Conservation (phyloP, 2,113 vertebrate genomes). For the Stercorarius parasiticus region DNA sequence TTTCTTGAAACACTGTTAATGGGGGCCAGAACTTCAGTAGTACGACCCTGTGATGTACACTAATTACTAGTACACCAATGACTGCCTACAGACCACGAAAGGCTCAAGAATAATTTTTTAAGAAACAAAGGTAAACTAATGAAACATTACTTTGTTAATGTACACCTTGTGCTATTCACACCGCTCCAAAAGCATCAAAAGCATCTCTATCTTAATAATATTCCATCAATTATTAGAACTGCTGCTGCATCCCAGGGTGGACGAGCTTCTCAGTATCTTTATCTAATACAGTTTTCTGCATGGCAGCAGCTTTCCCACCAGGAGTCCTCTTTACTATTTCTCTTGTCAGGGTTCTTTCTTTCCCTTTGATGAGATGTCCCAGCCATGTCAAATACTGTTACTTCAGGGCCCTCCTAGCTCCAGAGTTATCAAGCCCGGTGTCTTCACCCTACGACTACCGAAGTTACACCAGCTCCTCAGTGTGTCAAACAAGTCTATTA, state of each 20-base stretch:
- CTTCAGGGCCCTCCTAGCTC: neutral
- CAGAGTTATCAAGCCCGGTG: neutral
- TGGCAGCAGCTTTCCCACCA: constrained; percentile 44
- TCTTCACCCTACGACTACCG: neutral
- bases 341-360: constrained; percentile 13
- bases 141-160: neutral
- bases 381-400: constrained; percentile 56
- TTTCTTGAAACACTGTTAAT: neutral
- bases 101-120: neutral
- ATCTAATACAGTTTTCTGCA: constrained; percentile 1
- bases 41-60: neutral
- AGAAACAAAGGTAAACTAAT: neutral
- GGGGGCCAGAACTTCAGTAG: neutral
- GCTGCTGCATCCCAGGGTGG: neutral
- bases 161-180: neutral
- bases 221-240: neutral
- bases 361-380: constrained; percentile 2
- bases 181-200: neutral
- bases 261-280: neutral
- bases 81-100: neutral
- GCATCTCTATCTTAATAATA: neutral
- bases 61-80: neutral
- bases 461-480: neutral
- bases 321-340: constrained; percentile 7
- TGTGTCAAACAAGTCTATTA: constrained; percentile 33